These are phyloP conservation scores for Deroptyus accipitrinus DNA, from an alignment of 2,113 vertebrate species.

Conservation along the genomic window DNA sequence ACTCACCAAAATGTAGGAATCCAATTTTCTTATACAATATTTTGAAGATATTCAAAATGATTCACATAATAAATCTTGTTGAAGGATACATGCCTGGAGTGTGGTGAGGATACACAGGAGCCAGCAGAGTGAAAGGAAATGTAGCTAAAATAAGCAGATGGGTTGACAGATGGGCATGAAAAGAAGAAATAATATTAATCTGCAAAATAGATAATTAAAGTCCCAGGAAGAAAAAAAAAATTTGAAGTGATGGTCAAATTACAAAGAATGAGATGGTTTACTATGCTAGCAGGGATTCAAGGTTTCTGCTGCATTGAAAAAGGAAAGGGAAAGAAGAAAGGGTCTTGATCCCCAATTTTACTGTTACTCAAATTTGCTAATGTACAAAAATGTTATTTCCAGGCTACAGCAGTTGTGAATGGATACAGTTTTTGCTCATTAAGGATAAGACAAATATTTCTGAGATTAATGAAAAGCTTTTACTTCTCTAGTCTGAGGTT, in stretches of 20 bases:
- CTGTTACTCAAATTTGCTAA: neutral
- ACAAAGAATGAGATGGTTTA: neutral
- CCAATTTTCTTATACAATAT: constrained; percentile 22
- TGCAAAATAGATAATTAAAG: neutral
- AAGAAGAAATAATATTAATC: neutral
- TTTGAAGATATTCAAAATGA: constrained; percentile 38
- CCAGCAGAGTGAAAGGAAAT: constrained; percentile 14
- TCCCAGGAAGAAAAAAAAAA: neutral
- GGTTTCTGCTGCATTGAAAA: neutral
- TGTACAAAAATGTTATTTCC: neutral
- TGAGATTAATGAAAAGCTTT: neutral
- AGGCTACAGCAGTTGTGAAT: neutral
- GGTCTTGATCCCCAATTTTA: neutral
- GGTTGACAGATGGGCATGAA: constrained; percentile 34
- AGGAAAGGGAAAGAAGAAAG: neutral
- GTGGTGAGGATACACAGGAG: neutral
- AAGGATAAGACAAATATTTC: neutral
- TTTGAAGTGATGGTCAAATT: neutral
- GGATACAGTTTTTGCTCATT: neutral
- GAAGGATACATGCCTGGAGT: constrained; percentile 44
- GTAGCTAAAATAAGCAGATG: constrained; percentile 36
- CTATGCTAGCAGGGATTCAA: neutral
- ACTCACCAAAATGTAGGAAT: neutral
- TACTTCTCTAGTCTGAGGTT: neutral
- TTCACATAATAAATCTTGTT: constrained; percentile 26